Base-by-base conservation (phyloP, 2,797 vertebrate genomes). In the Argentina silus region DNA sequence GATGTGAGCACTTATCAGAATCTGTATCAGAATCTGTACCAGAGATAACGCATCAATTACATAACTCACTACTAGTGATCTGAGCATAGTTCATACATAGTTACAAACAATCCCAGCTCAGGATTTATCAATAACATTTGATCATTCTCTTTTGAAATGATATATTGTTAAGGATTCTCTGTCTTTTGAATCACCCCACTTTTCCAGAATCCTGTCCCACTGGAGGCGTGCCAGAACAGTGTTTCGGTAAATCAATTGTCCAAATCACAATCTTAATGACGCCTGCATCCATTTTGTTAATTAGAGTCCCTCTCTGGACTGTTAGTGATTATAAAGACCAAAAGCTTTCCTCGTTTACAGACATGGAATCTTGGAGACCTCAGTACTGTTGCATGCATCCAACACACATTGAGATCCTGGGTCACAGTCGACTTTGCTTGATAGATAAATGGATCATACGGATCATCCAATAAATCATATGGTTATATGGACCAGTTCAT, bases 181-280 rank as follows among this genome's bases (percentile, higher is more conserved):
- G 11, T 50, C 47, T 17, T 72, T 64, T 56, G 6, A 72, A 63
- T 83, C 76, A 80, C 81, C 70, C 15, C 11, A 27, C 76, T 72
- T 44, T 69, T 69, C 7, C 17, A 43, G 56, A 77, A 55, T 27
- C 55, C 72, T 63, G 60, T 14, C 42, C 36, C 12, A 36, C 17
- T 75, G 76, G 70, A 70, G 43, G 1, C 0, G 7, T 0, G 51
- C 73, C 67, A 60, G 47, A 14, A 21, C 65, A 70, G 56, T 67
- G 36, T 75, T 81, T 78, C 65, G 76, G 78, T 59, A 79, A 70
- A 84, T 79, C 6, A 83, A 81, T 69, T 71, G 68, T 76, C 64
- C 71, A 43, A 85, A 79, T 81, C 73, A 56, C 81, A 70, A 82
- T 81, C 70, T 66, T 81, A 88, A 89, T 81, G 62, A 88, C 60